Percentiles rank a stretch among this genome's conserved stretches.
Evolutionary conservation across 2,888 invertebrate genomes (phyloP).

Genomic region (Sinotaia quadrata): DNA sequence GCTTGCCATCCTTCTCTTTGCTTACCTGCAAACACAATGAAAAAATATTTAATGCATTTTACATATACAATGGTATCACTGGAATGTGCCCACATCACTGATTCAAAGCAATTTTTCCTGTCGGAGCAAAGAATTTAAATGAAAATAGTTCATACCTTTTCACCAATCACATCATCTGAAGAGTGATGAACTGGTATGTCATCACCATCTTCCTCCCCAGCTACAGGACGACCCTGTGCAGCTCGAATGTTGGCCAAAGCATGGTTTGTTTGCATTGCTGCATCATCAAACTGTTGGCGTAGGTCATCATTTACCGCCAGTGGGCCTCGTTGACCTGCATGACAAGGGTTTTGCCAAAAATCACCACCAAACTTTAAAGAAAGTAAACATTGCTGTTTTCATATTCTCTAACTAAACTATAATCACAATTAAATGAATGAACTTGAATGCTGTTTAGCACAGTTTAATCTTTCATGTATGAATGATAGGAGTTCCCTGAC

Average conservation of each 20-base stretch:
- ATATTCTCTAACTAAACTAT: too few species aligned
- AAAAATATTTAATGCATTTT: neutral
- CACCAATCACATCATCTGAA: constrained; percentile 28
- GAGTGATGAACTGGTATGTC: constrained; percentile 24
- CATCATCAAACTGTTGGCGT: constrained; percentile 86
- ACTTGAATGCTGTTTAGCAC: too few species aligned
- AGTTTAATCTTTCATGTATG: too few species aligned
- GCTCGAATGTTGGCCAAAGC: constrained; percentile 75
- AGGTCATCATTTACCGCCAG: constrained; percentile 81
- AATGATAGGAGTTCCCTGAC: too few species aligned
- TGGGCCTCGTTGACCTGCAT: constrained; percentile 3
- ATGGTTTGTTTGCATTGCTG: constrained; percentile 85
- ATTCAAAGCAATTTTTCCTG: too few species aligned
- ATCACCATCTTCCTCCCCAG: constrained; percentile 43
- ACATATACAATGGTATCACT: neutral
- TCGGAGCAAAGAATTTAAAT: too few species aligned
- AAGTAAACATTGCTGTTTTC: too few species aligned
- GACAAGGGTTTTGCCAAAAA: too few species aligned
- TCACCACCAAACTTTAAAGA: too few species aligned
- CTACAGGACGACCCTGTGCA: constrained; percentile 38
- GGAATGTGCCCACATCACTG: too few species aligned
- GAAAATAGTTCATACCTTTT: constrained; percentile 31
- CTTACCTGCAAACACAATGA: constrained; percentile 1
- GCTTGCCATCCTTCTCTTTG: constrained; percentile 78
- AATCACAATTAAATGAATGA: too few species aligned